Conservation (phyloP, 2,888 invertebrate species). For the Altica lythri region DNA sequence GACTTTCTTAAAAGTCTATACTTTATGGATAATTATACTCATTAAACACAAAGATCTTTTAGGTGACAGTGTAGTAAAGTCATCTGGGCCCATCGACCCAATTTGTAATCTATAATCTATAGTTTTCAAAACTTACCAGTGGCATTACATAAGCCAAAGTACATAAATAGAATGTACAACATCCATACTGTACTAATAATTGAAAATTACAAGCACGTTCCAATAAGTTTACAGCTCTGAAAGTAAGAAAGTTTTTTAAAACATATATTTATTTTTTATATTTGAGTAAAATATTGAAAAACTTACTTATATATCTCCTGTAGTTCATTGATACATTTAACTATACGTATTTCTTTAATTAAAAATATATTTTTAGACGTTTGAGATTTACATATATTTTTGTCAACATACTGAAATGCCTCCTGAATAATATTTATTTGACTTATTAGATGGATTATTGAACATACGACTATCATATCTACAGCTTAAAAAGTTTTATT, state of each 20-base stretch:
- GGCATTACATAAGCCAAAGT: slow-evolving; percentile 26
- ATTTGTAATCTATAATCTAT: slow-evolving; percentile 1
- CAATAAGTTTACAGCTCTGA: slow-evolving; percentile 27
- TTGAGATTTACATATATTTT: slow-evolving; percentile 20
- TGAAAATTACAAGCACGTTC: slow-evolving; percentile 26
- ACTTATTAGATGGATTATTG: slow-evolving; percentile 28
- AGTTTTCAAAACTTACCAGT: slow-evolving; percentile 19
- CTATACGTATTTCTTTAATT: slow-evolving; percentile 29
- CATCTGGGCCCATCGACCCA: no score
- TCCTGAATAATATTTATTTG: slow-evolving; percentile 24
- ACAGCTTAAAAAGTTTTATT: slow-evolving; percentile 25
- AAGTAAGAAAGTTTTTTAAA: slow-evolving; percentile 5
- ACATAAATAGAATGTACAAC: slow-evolving; percentile 28
- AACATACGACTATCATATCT: slow-evolving; percentile 17
- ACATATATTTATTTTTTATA: not conserved
- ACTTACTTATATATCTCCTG: slow-evolving; percentile 35
- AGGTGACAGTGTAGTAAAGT: no score
- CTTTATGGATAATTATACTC: no score
- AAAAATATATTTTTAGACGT: slow-evolving; percentile 2
- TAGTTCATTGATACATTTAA: slow-evolving; percentile 35
- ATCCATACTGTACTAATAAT: slow-evolving; percentile 29
- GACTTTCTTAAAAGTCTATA: no score
- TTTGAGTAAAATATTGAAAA: not conserved
- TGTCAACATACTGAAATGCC: slow-evolving; percentile 28
- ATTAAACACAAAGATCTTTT: no score